Conservation (phyloP, 2,113 vertebrate species). For the Gymnogyps californianus region DNA sequence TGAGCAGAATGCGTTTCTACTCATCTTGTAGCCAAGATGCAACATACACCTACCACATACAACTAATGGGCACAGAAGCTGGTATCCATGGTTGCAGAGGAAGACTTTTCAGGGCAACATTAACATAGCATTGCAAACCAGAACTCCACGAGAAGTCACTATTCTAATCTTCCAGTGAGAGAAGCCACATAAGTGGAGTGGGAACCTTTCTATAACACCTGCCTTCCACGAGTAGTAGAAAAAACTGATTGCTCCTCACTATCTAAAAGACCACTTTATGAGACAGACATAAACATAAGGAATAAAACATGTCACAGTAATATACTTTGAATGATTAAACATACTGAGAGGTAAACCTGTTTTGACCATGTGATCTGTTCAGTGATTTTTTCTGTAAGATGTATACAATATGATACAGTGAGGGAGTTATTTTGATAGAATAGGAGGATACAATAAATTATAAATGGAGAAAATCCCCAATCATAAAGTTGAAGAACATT, state of each 20-base stretch:
- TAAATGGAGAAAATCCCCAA: background rate
- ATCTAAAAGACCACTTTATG: background rate
- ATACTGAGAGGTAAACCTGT: background rate
- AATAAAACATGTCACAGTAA: background rate
- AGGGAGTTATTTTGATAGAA: background rate
- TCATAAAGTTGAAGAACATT: constrained; percentile 28
- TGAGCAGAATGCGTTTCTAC: background rate
- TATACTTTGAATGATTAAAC: background rate
- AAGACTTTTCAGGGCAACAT: background rate
- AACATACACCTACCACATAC: background rate
- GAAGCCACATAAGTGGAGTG: background rate
- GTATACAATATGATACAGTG: background rate
- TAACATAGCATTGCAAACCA: background rate
- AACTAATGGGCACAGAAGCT: background rate
- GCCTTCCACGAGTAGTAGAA: background rate
- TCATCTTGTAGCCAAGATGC: background rate
- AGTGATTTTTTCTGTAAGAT: background rate
- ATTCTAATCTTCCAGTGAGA: background rate
- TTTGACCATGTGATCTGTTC: background rate
- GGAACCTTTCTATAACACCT: background rate
- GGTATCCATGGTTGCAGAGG: background rate
- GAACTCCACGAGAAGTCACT: background rate
- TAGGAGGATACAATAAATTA: background rate
- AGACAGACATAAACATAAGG: background rate
- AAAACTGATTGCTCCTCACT: background rate